Evolutionary conservation across 1,140 invertebrate species (phyloP).

Genomic region (Zaprionus kolodkinae): DNA sequence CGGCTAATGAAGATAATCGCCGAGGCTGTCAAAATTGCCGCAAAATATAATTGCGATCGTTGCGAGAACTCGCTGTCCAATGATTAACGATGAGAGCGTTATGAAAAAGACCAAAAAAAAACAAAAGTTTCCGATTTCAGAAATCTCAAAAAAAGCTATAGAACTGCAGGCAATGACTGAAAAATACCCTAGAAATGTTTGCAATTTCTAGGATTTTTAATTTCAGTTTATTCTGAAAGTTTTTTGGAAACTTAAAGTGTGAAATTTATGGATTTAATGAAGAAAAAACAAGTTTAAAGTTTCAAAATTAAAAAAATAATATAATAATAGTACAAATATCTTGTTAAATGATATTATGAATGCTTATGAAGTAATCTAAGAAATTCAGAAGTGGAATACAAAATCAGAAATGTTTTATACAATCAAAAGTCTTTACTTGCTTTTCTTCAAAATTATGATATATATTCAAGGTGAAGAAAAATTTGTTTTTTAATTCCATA

Average conservation of each 20-base stretch:
- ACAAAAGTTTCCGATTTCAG: constrained; percentile 3
- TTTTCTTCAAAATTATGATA: too few species aligned
- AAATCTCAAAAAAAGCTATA: neutral
- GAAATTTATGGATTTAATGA: neutral
- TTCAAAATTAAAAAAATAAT: too few species aligned
- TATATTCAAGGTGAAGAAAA: neutral
- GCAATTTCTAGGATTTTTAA: neutral
- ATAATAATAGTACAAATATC: too few species aligned
- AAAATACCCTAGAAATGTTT: neutral
- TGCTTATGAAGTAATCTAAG: too few species aligned
- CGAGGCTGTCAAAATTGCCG: constrained; percentile 74
- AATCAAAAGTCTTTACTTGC: too few species aligned
- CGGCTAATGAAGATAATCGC: constrained; percentile 75
- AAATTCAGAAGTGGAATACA: too few species aligned
- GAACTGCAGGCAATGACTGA: neutral
- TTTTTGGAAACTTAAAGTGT: too few species aligned
- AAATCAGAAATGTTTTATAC: too few species aligned
- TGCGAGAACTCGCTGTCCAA: constrained; percentile 43
- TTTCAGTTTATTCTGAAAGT: too few species aligned
- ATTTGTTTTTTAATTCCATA: neutral
- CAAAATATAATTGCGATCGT: constrained; percentile 71
- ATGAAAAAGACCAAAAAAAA: constrained; percentile 60
- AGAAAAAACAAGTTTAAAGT: neutral
- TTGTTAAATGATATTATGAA: too few species aligned
- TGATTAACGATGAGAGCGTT: constrained; percentile 81